Conservation (phyloP, 2,797 vertebrate genomes). For the Rallus crepitans region DNA sequence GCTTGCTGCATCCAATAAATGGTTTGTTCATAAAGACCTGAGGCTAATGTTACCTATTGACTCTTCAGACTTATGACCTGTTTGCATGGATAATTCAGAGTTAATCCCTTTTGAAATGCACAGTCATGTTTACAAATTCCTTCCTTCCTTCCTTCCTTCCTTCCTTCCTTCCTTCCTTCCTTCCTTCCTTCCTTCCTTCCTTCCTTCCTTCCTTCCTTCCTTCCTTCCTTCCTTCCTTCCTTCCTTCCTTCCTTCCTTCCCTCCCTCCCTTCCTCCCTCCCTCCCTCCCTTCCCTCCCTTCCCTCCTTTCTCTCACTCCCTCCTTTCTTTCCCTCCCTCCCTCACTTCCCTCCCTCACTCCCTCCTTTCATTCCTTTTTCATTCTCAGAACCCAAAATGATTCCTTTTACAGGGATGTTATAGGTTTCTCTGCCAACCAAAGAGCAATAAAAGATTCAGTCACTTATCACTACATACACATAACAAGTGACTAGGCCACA, state of each 20-base stretch:
- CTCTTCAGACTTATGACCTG: neutral
- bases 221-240: too few relatives aligned
- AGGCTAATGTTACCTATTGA: neutral
- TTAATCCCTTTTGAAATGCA: neutral
- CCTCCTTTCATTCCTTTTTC: neutral
- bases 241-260: neutral
- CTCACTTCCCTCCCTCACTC: neutral
- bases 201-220: too few relatives aligned
- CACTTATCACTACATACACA: neutral
- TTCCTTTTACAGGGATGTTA: too few relatives aligned
- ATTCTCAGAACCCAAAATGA: too few relatives aligned
- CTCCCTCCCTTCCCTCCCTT: neutral
- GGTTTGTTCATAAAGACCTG: neutral
- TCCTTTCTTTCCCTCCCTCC: neutral
- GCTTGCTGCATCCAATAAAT: neutral
- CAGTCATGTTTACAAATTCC: neutral
- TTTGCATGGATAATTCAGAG: neutral
- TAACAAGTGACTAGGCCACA: neutral
- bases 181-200: too few relatives aligned
- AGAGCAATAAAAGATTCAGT: neutral
- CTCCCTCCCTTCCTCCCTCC: neutral
- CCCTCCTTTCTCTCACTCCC: neutral
- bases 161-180: too few relatives aligned
- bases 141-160: neutral
- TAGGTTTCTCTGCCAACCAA: neutral